A percentile compares a stretch with the other conserved stretches of the same genome.
These are phyloP conservation scores for Takifugu flavidus DNA, from an alignment of 2,113 vertebrate species.

Conservation along the genomic window DNA sequence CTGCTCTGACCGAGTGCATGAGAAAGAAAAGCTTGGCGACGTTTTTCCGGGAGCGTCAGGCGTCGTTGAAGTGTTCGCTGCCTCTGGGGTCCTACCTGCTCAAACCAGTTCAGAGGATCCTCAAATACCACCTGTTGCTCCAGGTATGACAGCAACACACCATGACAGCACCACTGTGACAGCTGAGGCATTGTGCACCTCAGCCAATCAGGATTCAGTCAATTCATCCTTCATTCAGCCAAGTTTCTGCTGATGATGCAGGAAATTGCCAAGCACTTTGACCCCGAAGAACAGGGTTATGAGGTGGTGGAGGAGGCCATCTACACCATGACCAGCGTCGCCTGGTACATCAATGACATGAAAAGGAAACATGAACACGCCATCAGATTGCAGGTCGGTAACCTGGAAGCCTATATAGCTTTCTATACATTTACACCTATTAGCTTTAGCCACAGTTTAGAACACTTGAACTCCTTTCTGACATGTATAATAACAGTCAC, in stretches of 20 bases:
- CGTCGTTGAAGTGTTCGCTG: conserved; percentile 77
- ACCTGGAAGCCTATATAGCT: neutral
- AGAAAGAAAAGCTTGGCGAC: conserved; percentile 84
- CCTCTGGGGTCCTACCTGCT: conserved; percentile 91
- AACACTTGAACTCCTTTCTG: neutral
- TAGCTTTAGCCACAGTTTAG: neutral
- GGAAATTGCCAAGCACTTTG: conserved; percentile 94
- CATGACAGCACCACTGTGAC: neutral
- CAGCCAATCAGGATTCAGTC: no score
- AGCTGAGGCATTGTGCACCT: no score
- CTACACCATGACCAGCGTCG: conserved; percentile 92
- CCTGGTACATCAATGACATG: conserved; percentile 98
- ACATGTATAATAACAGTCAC: no score
- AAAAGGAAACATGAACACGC: conserved; percentile 95
- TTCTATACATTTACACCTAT: no score
- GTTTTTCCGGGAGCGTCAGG: conserved; percentile 89
- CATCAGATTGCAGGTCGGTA: conserved; percentile 84
- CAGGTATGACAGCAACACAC: conserved; percentile 74
- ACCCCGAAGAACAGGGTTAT: conserved; percentile 81
- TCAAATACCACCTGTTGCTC: conserved; percentile 94
- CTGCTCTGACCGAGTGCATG: conserved; percentile 87
- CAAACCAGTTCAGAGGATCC: conserved; percentile 94
- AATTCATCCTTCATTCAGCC: no score
- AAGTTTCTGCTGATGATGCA: conserved; percentile 35
- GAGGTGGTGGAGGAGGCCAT: conserved; percentile 93